These are phyloP conservation scores for Ephydatia muelleri DNA, from an alignment of 37 sponge, comb jelly and placozoan genomes.

Conservation along the genomic window DNA sequence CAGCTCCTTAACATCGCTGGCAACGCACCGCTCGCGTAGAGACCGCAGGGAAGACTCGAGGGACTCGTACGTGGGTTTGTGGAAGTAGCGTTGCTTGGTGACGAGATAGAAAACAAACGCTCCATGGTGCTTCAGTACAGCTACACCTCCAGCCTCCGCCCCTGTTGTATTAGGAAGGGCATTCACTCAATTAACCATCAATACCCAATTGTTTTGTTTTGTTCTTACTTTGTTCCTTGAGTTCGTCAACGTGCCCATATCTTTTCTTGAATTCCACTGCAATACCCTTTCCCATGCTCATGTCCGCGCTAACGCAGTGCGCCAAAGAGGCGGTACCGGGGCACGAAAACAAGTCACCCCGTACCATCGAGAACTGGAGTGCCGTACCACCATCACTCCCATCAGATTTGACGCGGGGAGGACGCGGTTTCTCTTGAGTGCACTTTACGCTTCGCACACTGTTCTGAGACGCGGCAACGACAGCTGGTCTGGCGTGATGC, in stretches of 20 bases:
- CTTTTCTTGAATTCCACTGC: constrained; percentile 79
- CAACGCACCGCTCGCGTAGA: constrained; percentile 56
- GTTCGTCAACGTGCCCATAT: constrained; percentile 77
- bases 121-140: constrained; percentile 51
- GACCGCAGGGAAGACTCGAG: constrained; percentile 53
- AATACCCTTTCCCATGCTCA: constrained; percentile 88
- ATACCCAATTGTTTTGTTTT: neutral
- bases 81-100: constrained; percentile 72
- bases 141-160: constrained; percentile 69
- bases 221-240: constrained; percentile 65
- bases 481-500: neutral
- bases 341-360: constrained; percentile 81
- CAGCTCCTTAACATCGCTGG: constrained; percentile 59
- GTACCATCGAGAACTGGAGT: constrained; percentile 7
- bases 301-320: constrained; percentile 90
- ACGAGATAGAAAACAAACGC: constrained; percentile 81
- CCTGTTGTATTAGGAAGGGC: constrained; percentile 12
- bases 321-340: constrained; percentile 58
- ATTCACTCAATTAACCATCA: neutral
- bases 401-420: neutral
- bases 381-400: neutral
- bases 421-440: neutral
- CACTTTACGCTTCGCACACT: neutral
- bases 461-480: neutral
- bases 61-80: constrained; percentile 80